phyloP scores from a whole-genome alignment of 2,113 vertebrate species.

The Sceloporus undulatus region DNA sequence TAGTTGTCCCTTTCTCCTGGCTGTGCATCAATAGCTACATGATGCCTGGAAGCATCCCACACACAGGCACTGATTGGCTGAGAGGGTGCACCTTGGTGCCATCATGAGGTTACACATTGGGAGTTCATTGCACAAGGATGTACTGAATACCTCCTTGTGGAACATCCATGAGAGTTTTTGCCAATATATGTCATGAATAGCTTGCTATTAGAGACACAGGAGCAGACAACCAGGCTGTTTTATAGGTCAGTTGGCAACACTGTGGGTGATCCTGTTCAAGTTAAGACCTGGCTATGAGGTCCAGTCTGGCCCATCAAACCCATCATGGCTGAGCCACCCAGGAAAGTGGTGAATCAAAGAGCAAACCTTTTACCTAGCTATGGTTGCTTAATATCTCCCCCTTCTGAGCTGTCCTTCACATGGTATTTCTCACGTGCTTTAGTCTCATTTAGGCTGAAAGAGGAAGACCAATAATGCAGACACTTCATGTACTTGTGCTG shows the following conservation, averaged over 20 bases:
- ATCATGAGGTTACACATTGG: no score
- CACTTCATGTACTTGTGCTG: slow-evolving; percentile 10
- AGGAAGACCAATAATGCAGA: neutral
- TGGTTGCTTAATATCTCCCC: slow-evolving; percentile 41
- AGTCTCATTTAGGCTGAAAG: slow-evolving; percentile 22
- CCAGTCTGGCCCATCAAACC: neutral
- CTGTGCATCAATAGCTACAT: no score
- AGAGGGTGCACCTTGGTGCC: no score
- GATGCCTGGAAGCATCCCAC: no score
- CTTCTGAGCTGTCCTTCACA: slow-evolving; percentile 27
- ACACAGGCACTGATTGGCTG: no score
- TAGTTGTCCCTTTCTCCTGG: no score
- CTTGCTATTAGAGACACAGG: neutral
- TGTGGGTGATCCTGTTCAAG: neutral
- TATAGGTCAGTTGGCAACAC: neutral
- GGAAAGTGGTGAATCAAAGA: slow-evolving; percentile 11
- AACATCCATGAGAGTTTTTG: no score
- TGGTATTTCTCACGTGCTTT: slow-evolving; percentile 32
- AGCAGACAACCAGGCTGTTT: neutral
- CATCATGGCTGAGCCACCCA: neutral
- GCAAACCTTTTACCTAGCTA: slow-evolving; percentile 20
- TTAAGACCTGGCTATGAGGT: neutral
- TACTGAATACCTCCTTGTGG: no score
- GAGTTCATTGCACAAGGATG: no score
- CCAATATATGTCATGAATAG: no score